Percentiles rank a stretch among this genome's conserved stretches.
Conservation (phyloP, 2,113 vertebrate species). For the Azemiops feae region DNA sequence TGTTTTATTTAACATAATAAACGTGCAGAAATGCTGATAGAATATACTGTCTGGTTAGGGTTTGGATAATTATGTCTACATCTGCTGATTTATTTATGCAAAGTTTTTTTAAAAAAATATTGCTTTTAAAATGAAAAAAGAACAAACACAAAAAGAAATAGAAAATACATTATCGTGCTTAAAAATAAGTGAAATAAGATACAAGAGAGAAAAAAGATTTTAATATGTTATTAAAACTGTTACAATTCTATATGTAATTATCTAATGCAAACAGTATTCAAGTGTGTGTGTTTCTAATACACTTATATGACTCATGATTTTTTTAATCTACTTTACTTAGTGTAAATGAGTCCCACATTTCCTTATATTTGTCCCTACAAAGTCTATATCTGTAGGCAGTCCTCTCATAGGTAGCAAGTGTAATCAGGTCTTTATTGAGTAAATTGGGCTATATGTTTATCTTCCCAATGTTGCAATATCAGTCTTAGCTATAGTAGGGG, state of each 20-base stretch:
- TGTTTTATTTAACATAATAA: conserved; percentile 22
- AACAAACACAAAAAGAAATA: not conserved
- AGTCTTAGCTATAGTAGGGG: not conserved
- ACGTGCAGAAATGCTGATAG: not conserved
- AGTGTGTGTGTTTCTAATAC: not conserved
- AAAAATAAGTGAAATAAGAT: not conserved
- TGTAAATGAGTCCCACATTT: not conserved
- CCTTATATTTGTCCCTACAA: not conserved
- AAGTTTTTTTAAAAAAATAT: not conserved
- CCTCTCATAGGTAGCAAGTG: not conserved
- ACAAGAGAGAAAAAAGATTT: not conserved
- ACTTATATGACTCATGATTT: not conserved
- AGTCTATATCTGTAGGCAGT: not conserved
- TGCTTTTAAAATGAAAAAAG: not conserved
- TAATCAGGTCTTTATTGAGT: not conserved
- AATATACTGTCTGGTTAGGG: not conserved
- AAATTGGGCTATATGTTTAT: not conserved
- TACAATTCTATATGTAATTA: not conserved
- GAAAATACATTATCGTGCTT: not conserved
- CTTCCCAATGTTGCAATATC: not conserved
- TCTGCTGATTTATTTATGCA: not conserved
- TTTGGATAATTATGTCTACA: not conserved
- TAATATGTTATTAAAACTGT: not conserved
- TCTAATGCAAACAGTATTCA: not conserved
- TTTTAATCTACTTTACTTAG: not conserved